Percentiles rank a stretch among this genome's conserved stretches.
Evolutionary conservation across 2,113 vertebrate species (phyloP).

Genomic region (Xiphophorus maculatus): DNA sequence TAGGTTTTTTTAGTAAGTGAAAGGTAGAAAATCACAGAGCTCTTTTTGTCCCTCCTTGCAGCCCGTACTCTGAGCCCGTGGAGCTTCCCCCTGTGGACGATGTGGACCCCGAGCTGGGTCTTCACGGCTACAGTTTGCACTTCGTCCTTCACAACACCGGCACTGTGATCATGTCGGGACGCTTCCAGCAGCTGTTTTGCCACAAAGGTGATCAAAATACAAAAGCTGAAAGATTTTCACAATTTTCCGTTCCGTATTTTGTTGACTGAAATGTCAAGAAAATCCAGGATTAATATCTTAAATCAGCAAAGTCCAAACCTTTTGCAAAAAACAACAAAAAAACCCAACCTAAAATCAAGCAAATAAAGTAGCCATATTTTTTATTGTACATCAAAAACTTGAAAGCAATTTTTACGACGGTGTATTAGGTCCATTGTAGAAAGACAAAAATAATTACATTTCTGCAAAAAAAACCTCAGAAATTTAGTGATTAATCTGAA

Average conservation of each 20-base stretch:
- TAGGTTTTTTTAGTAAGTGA: background rate
- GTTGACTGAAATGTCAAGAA: too few relatives aligned
- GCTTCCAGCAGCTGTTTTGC: conserved; percentile 39
- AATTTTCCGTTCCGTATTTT: background rate
- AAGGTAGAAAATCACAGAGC: background rate
- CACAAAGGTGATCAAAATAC: conserved; percentile 10
- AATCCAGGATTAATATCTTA: too few relatives aligned
- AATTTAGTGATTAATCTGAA: too few relatives aligned
- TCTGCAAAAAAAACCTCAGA: too few relatives aligned
- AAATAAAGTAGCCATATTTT: too few relatives aligned
- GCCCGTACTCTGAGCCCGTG: conserved; percentile 36
- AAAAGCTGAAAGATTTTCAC: background rate
- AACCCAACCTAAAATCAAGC: too few relatives aligned
- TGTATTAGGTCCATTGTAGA: too few relatives aligned
- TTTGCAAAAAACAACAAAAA: too few relatives aligned
- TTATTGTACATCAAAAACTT: too few relatives aligned
- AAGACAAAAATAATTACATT: too few relatives aligned
- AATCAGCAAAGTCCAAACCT: too few relatives aligned
- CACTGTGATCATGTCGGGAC: conserved; percentile 34
- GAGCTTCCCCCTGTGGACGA: accelerated
- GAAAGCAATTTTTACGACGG: too few relatives aligned
- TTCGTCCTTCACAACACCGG: conserved; percentile 57
- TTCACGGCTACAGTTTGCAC: conserved; percentile 52
- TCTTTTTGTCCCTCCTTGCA: conserved; percentile 30
- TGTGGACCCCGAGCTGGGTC: conserved; percentile 23